Evolutionary conservation across 2,113 vertebrate genomes (phyloP).

Genomic region (Onychorhynchus coronatus): DNA sequence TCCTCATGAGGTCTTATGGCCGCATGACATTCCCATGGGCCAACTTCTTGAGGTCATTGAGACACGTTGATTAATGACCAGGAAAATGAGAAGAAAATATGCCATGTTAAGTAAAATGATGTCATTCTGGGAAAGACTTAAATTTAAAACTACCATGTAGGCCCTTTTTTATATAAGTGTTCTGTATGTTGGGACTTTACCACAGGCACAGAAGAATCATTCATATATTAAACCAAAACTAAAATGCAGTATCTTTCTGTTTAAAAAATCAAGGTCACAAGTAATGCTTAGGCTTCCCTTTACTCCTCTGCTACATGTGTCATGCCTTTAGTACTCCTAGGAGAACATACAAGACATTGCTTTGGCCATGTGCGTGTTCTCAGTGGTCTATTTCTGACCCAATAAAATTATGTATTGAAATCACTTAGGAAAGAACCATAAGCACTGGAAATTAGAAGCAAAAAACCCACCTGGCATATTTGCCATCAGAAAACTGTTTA

Average conservation of each 20-base stretch:
- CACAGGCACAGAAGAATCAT: neutral
- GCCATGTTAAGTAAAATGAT: fast-evolving
- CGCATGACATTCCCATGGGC: neutral
- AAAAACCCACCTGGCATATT: fast-evolving
- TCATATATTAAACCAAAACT: neutral
- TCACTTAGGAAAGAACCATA: neutral
- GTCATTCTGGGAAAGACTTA: neutral
- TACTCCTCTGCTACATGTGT: neutral
- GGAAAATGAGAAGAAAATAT: neutral
- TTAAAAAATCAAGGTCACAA: neutral
- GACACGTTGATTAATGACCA: neutral
- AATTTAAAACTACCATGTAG: neutral
- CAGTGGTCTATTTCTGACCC: neutral
- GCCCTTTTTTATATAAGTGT: neutral
- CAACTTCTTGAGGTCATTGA: neutral
- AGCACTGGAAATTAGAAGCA: neutral
- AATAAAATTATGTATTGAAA: neutral
- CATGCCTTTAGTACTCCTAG: fast-evolving
- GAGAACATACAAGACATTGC: neutral
- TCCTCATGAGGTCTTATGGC: too few relatives aligned
- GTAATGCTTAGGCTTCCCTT: neutral
- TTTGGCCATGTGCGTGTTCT: neutral
- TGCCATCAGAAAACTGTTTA: neutral
- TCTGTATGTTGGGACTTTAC: neutral
- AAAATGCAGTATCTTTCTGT: fast-evolving